These are phyloP conservation scores for Schlechtendalia chinensis DNA, from an alignment of 1,140 invertebrate species.

Conservation along the genomic window DNA sequence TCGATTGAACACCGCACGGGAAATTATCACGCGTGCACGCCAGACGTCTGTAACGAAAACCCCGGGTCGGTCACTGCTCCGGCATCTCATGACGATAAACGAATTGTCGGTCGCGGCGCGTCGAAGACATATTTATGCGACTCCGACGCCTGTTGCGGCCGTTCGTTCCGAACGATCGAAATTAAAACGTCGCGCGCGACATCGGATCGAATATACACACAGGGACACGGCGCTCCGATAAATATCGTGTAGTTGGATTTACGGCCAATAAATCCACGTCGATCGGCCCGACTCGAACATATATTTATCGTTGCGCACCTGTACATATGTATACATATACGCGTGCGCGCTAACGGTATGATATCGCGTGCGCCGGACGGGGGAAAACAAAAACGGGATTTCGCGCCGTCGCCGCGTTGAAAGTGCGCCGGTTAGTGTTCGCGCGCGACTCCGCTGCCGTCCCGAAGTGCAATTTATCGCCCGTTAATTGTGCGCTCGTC, in stretches of 20 bases:
- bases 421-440: too few species aligned
- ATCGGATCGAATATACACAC: background rate
- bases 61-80: too few species aligned
- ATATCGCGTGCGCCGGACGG: too few species aligned
- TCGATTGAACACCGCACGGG: too few species aligned
- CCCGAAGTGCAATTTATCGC: conserved; percentile 1
- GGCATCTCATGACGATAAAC: too few species aligned
- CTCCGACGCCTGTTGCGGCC: background rate
- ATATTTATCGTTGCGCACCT: background rate
- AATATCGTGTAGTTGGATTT: conserved; percentile 29
- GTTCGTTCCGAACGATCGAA: background rate
- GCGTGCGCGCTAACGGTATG: background rate
- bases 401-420: background rate
- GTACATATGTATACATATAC: background rate
- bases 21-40: too few species aligned
- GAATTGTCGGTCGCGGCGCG: too few species aligned
- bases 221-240: background rate
- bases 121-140: background rate
- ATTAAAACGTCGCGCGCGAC: conserved; percentile 31
- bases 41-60: too few species aligned
- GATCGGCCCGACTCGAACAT: background rate
- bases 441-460: background rate
- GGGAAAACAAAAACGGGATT: too few species aligned
- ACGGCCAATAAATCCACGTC: conserved; percentile 46
- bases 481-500: conserved; percentile 23